Percentiles rank a stretch among this genome's conserved stretches.
Conservation (phyloP, 23 tunicate species). For the Aplidium turbinatum region DNA sequence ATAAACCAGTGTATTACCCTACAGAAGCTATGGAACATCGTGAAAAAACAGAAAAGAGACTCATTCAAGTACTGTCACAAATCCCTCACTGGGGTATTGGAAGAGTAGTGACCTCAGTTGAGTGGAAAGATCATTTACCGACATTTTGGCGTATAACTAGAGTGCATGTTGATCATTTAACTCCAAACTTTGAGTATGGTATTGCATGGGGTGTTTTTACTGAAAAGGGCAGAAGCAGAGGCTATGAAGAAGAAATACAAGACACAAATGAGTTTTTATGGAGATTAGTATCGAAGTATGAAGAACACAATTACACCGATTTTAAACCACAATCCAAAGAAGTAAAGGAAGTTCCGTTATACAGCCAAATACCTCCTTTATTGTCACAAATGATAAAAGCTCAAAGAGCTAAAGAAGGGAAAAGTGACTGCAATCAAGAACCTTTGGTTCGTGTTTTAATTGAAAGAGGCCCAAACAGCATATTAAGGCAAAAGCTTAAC, state of each 20-base stretch:
- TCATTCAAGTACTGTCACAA: slow-evolving; percentile 30
- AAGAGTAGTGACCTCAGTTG: slow-evolving; percentile 26
- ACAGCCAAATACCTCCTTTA: slow-evolving; percentile 51
- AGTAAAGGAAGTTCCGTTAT: slow-evolving; percentile 49
- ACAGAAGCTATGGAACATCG: slow-evolving; percentile 1
- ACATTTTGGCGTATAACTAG: slow-evolving; percentile 59
- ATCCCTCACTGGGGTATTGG: slow-evolving; percentile 67
- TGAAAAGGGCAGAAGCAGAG: slow-evolving; percentile 25
- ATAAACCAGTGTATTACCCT: not conserved
- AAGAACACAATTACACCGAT: slow-evolving; percentile 50
- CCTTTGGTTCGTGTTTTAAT: slow-evolving; percentile 36
- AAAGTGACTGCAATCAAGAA: slow-evolving; percentile 2
- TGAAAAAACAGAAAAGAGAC: slow-evolving; percentile 19
- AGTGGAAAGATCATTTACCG: not conserved
- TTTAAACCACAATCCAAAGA: slow-evolving; percentile 16
- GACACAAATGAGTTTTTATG: slow-evolving; percentile 45
- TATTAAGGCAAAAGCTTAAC: slow-evolving; percentile 22
- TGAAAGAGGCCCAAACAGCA: not conserved
- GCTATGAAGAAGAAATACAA: slow-evolving; percentile 50
- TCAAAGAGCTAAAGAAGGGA: slow-evolving; percentile 17
- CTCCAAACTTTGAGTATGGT: slow-evolving; percentile 43
- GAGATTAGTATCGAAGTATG: slow-evolving; percentile 54
- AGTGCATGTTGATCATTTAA: slow-evolving; percentile 38
- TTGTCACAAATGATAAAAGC: slow-evolving; percentile 31
- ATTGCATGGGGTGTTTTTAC: slow-evolving; percentile 56